phyloP scores from a whole-genome alignment of 2,888 invertebrate species.

The Synergus itoensis region DNA sequence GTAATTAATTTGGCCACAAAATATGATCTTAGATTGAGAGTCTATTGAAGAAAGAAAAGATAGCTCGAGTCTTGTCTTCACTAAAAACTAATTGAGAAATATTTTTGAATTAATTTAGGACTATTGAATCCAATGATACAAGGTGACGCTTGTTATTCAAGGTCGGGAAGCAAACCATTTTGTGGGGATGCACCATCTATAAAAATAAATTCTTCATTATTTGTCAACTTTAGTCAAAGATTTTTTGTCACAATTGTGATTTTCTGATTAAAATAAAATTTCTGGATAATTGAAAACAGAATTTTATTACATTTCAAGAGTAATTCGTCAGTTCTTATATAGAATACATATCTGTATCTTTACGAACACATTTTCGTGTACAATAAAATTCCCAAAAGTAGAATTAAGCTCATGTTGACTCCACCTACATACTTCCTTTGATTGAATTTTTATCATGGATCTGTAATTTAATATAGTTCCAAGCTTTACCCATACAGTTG shows the following conservation, averaged over 20 bases:
- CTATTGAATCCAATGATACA: slow-evolving; percentile 9
- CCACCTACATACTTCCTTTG: not conserved
- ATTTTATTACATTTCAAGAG: not conserved
- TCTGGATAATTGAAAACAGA: not conserved
- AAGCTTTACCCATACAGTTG: too few species aligned
- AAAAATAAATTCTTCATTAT: not conserved
- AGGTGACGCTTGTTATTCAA: not conserved
- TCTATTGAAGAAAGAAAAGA: slow-evolving; percentile 3
- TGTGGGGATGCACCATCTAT: not conserved
- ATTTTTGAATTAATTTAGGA: not conserved
- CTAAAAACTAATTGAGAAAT: not conserved
- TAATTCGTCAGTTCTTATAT: too few species aligned
- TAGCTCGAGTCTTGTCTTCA: not conserved
- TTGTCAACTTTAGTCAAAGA: not conserved
- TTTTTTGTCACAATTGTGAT: not conserved
- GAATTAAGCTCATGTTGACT: not conserved
- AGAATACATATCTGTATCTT: not conserved
- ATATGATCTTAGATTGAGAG: not conserved
- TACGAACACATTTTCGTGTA: not conserved
- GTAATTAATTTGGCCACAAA: too few species aligned
- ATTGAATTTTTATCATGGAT: not conserved
- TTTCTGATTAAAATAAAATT: not conserved
- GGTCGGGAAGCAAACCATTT: not conserved
- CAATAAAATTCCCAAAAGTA: not conserved
- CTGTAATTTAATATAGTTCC: not conserved